Conservation (phyloP, 2,113 vertebrate species). For the Isichthys henryi region DNA sequence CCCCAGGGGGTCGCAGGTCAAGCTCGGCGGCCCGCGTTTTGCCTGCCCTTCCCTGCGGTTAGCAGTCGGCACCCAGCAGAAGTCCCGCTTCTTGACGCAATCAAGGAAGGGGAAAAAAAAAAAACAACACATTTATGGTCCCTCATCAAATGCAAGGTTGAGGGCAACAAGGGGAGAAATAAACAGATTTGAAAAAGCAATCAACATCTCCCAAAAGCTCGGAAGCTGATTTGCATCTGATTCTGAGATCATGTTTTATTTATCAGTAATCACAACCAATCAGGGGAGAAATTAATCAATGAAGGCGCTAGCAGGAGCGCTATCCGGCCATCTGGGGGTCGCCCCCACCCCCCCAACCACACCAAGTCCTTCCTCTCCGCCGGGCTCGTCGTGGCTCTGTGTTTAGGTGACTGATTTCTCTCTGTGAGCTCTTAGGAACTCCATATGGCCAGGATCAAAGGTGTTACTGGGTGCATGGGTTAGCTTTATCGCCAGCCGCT, state of each 20-base stretch:
- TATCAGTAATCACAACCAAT: slow-evolving; percentile 84
- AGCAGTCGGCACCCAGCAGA: not conserved
- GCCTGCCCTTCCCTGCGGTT: not conserved
- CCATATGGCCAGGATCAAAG: slow-evolving; percentile 99
- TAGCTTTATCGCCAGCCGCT: slow-evolving; percentile 99
- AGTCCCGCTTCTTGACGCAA: slow-evolving; percentile 37
- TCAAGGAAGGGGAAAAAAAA: slow-evolving; percentile 27
- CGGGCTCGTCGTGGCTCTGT: slow-evolving; percentile 62
- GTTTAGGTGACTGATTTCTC: slow-evolving; percentile 68
- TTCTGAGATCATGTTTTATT: slow-evolving; percentile 74
- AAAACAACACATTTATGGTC: slow-evolving; percentile 22
- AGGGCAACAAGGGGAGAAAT: slow-evolving; percentile 64
- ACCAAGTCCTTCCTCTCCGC: slow-evolving; percentile 39
- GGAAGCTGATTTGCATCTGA: slow-evolving; percentile 70
- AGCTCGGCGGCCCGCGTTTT: not conserved
- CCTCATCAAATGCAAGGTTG: slow-evolving; percentile 48
- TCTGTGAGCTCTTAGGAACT: slow-evolving; percentile 78
- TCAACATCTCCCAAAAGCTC: slow-evolving; percentile 63
- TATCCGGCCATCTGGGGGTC: slow-evolving; percentile 85
- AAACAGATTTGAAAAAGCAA: slow-evolving; percentile 71
- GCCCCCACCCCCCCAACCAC: slow-evolving; percentile 34
- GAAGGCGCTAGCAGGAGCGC: slow-evolving; percentile 68
- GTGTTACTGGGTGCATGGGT: slow-evolving; percentile 99
- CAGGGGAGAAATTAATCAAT: slow-evolving; percentile 79
- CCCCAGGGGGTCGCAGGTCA: not conserved